Evolutionary conservation across 2,888 invertebrate genomes (phyloP).

Genomic region (Diploptera punctata): DNA sequence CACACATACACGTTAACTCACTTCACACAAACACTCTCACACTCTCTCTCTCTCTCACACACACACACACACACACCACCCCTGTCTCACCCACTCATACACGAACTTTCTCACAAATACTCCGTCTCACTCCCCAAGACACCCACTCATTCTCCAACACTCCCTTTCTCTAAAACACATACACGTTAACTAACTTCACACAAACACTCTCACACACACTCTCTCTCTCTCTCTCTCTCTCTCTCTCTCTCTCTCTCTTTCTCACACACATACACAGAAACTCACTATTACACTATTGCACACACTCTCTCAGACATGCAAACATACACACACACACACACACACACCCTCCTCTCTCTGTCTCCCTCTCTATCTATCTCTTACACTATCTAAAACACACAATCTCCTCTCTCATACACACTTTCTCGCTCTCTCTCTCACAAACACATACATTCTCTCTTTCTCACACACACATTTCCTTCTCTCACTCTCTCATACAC

Average conservation of each 20-base stretch:
- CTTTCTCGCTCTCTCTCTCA: constrained; percentile 10
- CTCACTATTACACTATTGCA: background rate
- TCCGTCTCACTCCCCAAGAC: too few species aligned
- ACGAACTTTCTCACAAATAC: too few species aligned
- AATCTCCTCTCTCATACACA: constrained; percentile 9
- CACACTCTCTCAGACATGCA: background rate
- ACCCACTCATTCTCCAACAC: too few species aligned
- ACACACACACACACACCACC: background rate
- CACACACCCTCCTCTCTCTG: background rate
- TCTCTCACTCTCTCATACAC: too few species aligned
- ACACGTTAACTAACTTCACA: too few species aligned
- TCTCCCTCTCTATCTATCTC: background rate
- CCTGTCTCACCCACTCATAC: too few species aligned
- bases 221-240: too few species aligned
- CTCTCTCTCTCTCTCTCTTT: background rate
- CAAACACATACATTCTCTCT: too few species aligned
- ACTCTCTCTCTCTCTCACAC: background rate
- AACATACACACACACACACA: background rate
- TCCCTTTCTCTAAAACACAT: too few species aligned
- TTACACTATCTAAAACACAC: background rate
- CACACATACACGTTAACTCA: background rate
- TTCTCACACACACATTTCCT: too few species aligned
- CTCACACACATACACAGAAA: background rate
- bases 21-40: too few species aligned
- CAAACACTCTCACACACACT: background rate